These are phyloP conservation scores for Furnarius figulus DNA, from an alignment of 2,113 vertebrate species.

Conservation along the genomic window DNA sequence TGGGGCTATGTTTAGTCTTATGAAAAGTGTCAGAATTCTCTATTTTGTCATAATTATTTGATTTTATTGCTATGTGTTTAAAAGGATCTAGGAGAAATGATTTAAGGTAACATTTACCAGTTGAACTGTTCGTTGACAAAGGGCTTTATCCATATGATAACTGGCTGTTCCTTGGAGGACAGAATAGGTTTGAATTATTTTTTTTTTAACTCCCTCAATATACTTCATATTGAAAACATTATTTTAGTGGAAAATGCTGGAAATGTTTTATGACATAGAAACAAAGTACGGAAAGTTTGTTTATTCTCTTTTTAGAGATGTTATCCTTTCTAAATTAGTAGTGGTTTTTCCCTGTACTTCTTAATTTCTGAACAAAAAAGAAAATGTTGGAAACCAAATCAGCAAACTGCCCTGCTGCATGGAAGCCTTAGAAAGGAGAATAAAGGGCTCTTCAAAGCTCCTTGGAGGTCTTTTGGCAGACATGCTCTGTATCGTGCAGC, in stretches of 20 bases:
- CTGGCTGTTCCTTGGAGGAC: background rate
- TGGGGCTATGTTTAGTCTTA: background rate
- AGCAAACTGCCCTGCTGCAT: background rate
- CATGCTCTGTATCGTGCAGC: background rate
- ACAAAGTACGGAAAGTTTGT: background rate
- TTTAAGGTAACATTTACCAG: background rate
- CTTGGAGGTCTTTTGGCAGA: slow-evolving; percentile 21
- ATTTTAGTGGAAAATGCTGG: background rate
- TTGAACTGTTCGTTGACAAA: background rate
- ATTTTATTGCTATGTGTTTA: background rate
- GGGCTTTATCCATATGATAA: background rate
- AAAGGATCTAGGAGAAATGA: background rate
- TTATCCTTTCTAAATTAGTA: background rate
- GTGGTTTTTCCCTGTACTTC: background rate
- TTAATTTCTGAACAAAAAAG: background rate
- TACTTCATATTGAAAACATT: background rate
- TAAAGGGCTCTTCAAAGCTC: slow-evolving; percentile 40
- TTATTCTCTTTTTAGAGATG: background rate
- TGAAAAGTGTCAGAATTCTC: background rate
- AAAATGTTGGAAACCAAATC: background rate
- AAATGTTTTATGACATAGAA: background rate
- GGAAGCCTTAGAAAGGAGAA: slow-evolving; percentile 8
- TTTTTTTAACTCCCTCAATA: background rate
- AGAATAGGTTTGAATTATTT: background rate
- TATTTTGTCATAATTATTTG: background rate